Base-by-base conservation (phyloP, 2,797 vertebrate genomes). In the Amblyopsis hoosieri region DNA sequence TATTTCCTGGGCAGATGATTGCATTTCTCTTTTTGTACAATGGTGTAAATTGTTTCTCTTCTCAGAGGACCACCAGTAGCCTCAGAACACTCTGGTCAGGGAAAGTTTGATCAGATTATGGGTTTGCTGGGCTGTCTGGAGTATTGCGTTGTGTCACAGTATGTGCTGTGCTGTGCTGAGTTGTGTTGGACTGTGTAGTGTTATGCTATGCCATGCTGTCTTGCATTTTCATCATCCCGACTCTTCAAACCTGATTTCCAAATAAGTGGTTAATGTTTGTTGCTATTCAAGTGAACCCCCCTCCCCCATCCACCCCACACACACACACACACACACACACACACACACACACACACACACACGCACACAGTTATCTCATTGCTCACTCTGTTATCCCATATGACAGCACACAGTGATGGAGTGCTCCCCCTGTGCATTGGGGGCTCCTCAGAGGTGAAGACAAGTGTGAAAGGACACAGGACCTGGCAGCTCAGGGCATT, bases 41-140 rank as follows among this genome's bases (percentile, higher is more conserved):
- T 54, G 33, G 85, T 90, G 87, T 84, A 87, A 89, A 90, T 89
- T 88, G 71, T 83, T 66, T 76, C 57, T 66, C 72, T 64, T 83
- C 84, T 84, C 85, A 47, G 66, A 58, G 78, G 86, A 85, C 74
- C 66, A 56, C 53, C 6, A 29, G 53, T 52, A 29, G 60, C 62
- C 77, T 66, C 54, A 62, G 62, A 12, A 7, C 5, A 47, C 17
- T 55, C 2, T 29, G 53, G 54, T 55, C 54, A 33, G 13, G 37
- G 37, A 42, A 4, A n/a, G 54, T 55, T 33, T 55, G 13, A 17
- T 13, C 33, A 23, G 33, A 51, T 3, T 54, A 5, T n/a, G 17
- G 52, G 15, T 53, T 53, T 19, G 51, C 6, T 31, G 15, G 15
- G 29, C 12, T 37, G 31, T 55, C 31, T n/a, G 12, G 13, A 31